Percentiles rank a stretch among this genome's conserved stretches.
Conservation (phyloP, 2,113 vertebrate genomes). For the Mormoops blainvillei region DNA sequence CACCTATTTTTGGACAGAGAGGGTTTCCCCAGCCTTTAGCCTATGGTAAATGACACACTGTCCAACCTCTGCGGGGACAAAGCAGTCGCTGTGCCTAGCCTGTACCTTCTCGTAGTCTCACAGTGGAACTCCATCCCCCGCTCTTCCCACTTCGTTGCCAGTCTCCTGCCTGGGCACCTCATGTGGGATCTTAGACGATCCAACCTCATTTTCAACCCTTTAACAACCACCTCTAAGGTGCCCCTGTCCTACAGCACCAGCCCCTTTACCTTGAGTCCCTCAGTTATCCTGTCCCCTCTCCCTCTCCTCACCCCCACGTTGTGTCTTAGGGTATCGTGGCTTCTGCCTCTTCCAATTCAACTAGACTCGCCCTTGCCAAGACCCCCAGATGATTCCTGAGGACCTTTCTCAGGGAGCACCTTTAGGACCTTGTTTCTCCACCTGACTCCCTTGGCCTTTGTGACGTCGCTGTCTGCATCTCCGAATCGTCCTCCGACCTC, state of each 20-base stretch:
- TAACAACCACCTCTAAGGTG: neutral
- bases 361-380: neutral
- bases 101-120: neutral
- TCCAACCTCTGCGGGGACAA: neutral
- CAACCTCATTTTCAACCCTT: neutral
- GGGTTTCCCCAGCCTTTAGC: neutral
- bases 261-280: neutral
- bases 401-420: neutral
- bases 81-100: accelerated
- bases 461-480: accelerated
- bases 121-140: neutral
- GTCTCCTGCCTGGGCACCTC: neutral
- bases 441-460: neutral
- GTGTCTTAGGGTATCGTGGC: no score
- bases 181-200: neutral
- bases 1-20: neutral
- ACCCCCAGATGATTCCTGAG: accelerated
- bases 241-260: neutral
- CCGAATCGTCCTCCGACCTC: accelerated
- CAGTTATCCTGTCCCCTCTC: accelerated
- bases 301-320: neutral
- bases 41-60: neutral
- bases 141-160: neutral
- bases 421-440: neutral
- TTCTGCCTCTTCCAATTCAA: neutral